Evolutionary conservation across 2,888 invertebrate species (phyloP), one percentile per base, ranked within the genome.

Genomic region (Lampropteryx suffumata): DNA sequence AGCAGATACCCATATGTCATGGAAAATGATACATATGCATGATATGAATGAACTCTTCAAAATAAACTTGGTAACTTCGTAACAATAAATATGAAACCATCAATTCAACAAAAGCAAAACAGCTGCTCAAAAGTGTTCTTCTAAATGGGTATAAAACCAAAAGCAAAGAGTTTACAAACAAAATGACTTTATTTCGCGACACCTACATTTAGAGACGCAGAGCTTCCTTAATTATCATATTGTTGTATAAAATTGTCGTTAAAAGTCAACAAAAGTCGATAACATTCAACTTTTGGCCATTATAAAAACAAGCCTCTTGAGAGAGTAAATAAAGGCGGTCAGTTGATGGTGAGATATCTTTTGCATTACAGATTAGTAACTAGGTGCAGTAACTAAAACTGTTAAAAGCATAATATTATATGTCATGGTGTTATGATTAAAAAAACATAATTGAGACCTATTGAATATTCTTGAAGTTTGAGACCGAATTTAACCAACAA

Each of bases 241-340:
- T 81, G 76, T 80, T 81, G 85, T 80, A 85, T 87, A 87, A 87
- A 87, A 83, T 81, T 69, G 76, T 76, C 82, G 80, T 87, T 86
- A 82, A 80, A 83, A 83, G 76, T 82, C 79, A 67, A 76, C 77
- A 70, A 70, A 80, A 82, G 78, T 84, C 83, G 82, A 85, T 84
- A 83, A 78, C 73, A 79, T 76, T 79, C 71, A 79, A 79, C 69
- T 81, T 42, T 73, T 64, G 69, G 62, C 69, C 76, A 69, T 79
- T 80, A 78, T 79, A 84, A 81, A 83, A 84, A 82, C 79, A 77
- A 71, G 74, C 70, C 77, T 73, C 33, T 75, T 63, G 54, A 72
- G 71, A 67, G 68, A 71, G 70, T 71, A 69, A 76, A 69, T 71
- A 69, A 75, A 64, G 63, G 49, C 61, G 27, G 36, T 4, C 11